Evolutionary conservation across 2,797 vertebrate species (phyloP).

Genomic region (Ctenopoma multispine): DNA sequence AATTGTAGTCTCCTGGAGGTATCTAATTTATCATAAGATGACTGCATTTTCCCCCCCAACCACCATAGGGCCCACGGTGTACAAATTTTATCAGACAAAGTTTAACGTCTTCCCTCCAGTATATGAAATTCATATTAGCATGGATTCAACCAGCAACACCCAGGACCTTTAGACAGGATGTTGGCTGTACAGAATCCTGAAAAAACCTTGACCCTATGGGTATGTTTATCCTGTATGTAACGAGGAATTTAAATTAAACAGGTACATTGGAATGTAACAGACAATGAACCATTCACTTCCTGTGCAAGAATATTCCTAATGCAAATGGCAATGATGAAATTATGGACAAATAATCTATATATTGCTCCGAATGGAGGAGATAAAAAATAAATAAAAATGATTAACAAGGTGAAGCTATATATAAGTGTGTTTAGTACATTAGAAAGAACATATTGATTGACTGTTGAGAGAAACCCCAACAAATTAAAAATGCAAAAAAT

Average conservation of each 20-base stretch:
- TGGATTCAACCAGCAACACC: constrained; percentile 58
- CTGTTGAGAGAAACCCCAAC: background rate
- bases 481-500: constrained; percentile 31
- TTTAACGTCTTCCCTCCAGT: constrained; percentile 74
- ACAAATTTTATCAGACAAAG: constrained; percentile 82
- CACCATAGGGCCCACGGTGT: constrained; percentile 63
- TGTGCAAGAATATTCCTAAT: constrained; percentile 64
- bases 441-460: constrained; percentile 3
- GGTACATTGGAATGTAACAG: constrained; percentile 52
- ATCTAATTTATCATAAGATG: constrained; percentile 84
- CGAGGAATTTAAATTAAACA: constrained; percentile 68
- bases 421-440: constrained; percentile 4
- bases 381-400: constrained; percentile 5
- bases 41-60: constrained; percentile 62
- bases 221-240: constrained; percentile 60
- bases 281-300: constrained; percentile 69
- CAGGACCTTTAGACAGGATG: constrained; percentile 60
- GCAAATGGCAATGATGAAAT: constrained; percentile 64
- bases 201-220: constrained; percentile 65
- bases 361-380: constrained; percentile 6
- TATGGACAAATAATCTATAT: constrained; percentile 51
- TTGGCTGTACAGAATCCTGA: constrained; percentile 59
- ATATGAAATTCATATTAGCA: constrained; percentile 79
- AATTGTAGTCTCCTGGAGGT: constrained; percentile 81
- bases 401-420: constrained; percentile 20